phyloP scores from a whole-genome alignment of 1,140 invertebrate species.

The Pseudomyrmex cubaensis region DNA sequence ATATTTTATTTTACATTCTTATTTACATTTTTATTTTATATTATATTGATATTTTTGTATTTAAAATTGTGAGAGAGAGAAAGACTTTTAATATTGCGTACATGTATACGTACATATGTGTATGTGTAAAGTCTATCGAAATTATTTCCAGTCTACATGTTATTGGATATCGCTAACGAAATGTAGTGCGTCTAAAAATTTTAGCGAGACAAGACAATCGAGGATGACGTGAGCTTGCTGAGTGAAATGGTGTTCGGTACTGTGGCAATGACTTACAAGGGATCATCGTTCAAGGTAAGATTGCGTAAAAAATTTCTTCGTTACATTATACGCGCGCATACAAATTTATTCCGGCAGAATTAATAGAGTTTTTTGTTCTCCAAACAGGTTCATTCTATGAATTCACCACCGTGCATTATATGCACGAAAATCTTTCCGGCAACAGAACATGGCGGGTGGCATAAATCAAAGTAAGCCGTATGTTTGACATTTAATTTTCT shows the following conservation, averaged over 20 bases:
- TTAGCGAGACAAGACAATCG: conserved; percentile 77
- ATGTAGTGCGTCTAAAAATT: conserved; percentile 49
- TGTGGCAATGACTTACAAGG: conserved; percentile 93
- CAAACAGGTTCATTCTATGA: conserved; percentile 89
- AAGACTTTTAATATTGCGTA: too few species aligned
- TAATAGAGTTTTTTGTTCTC: conserved; percentile 4
- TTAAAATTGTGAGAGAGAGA: too few species aligned
- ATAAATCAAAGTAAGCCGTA: conserved; percentile 75
- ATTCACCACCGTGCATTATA: conserved; percentile 90
- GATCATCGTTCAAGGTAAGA: conserved; percentile 91
- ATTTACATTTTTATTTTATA: too few species aligned
- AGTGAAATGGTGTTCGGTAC: conserved; percentile 96
- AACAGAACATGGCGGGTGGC: conserved; percentile 82
- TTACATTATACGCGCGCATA: neutral
- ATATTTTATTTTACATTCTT: too few species aligned
- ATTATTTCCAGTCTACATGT: neutral
- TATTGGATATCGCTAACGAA: conserved; percentile 17
- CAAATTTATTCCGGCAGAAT: neutral
- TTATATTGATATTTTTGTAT: too few species aligned
- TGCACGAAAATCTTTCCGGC: conserved; percentile 90
- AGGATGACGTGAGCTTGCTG: conserved; percentile 89
- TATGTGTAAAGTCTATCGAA: too few species aligned
- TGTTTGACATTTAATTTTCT: conserved; percentile 30
- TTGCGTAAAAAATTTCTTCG: conserved; percentile 35
- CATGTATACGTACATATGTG: too few species aligned